phyloP scores from a whole-genome alignment of 2,113 vertebrate genomes.

The Heloderma charlesbogerti region DNA sequence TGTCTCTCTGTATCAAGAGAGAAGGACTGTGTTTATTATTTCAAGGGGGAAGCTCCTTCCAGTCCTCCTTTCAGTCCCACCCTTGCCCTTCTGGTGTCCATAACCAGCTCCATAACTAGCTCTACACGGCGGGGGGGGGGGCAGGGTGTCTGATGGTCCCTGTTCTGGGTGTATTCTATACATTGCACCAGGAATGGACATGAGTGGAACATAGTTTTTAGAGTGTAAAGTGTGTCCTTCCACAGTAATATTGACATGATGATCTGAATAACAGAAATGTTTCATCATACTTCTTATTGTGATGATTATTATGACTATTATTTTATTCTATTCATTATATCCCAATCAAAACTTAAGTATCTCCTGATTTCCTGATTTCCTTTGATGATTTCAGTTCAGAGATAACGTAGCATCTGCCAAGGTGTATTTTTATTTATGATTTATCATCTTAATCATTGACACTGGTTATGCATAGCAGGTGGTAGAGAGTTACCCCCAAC shows the following conservation, averaged over 20 bases:
- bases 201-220: neutral
- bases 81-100: neutral
- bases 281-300: neutral
- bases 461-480: neutral
- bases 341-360: neutral
- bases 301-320: neutral
- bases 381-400: neutral
- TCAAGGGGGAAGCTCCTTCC: neutral
- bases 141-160: neutral
- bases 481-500: slow-evolving; percentile 32
- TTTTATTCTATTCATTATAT: neutral
- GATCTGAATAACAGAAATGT: neutral
- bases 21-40: neutral
- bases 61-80: neutral
- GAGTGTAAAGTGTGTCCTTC: neutral
- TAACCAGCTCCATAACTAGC: neutral
- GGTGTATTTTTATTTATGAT: neutral
- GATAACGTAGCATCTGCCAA: neutral
- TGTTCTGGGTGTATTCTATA: too few species aligned
- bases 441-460: neutral
- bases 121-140: too few species aligned
- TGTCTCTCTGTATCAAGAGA: neutral
- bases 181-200: neutral
- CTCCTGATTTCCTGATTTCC: neutral
- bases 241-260: too few species aligned